Conservation (phyloP, 2,797 vertebrate species). For the Echeneis naucrates region DNA sequence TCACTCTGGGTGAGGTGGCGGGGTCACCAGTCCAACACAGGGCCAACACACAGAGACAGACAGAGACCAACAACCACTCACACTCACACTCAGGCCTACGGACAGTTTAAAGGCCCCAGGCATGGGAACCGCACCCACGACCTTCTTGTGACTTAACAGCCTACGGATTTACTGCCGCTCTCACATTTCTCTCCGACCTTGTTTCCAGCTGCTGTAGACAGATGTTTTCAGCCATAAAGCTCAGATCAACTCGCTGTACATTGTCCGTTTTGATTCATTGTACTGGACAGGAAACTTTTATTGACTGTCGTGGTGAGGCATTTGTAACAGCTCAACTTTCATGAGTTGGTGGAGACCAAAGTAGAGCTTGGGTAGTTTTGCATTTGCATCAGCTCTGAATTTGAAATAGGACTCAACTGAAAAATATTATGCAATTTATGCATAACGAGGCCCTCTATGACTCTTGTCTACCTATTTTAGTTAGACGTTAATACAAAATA, state of each 20-base stretch:
- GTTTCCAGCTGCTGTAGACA: neutral
- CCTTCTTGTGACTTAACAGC: neutral
- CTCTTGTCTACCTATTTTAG: neutral
- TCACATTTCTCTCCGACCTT: neutral
- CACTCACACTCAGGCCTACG: too few relatives aligned
- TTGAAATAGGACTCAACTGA: neutral
- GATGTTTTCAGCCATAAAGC: neutral
- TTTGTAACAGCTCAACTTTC: too few relatives aligned
- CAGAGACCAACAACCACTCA: too few relatives aligned
- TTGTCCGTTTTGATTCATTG: too few relatives aligned
- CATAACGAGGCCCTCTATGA: conserved; percentile 1
- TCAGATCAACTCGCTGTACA: neutral
- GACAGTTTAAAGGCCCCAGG: too few relatives aligned
- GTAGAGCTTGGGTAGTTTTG: neutral
- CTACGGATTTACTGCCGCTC: neutral
- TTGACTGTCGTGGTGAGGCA: too few relatives aligned
- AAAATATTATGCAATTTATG: neutral
- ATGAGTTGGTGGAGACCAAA: too few relatives aligned
- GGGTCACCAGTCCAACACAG: too few relatives aligned
- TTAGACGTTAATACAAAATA: conserved; percentile 3
- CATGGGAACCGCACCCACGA: too few relatives aligned
- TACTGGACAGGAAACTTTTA: too few relatives aligned
- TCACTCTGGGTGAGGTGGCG: too few relatives aligned
- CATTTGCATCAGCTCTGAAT: neutral
- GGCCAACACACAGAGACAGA: too few relatives aligned